A percentile compares a stretch with the other conserved stretches of the same genome.
These are phyloP conservation scores for Mesembrinibis cayennensis DNA, from an alignment of 2,113 vertebrate genomes.

Conservation along the genomic window DNA sequence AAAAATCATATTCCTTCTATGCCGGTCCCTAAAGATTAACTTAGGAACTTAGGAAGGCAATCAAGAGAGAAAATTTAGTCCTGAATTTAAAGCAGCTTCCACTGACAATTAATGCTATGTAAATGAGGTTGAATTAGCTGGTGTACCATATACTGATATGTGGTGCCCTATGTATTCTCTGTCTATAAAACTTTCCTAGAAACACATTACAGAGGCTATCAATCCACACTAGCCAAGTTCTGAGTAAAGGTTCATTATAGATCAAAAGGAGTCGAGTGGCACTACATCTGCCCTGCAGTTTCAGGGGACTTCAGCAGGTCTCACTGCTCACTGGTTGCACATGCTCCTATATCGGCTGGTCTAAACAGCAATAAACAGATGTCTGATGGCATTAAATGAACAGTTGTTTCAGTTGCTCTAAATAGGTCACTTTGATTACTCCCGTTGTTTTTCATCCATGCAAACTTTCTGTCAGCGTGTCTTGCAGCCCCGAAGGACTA, in stretches of 20 bases:
- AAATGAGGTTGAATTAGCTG: slow-evolving; percentile 69
- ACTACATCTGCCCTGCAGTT: neutral
- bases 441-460: neutral
- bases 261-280: neutral
- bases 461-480: neutral
- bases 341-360: neutral
- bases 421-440: neutral
- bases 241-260: neutral
- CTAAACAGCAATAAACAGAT: neutral
- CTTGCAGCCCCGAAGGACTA: neutral
- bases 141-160: neutral
- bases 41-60: neutral
- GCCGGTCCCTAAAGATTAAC: neutral
- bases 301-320: neutral
- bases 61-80: no score
- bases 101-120: slow-evolving; percentile 59
- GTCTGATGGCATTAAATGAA: neutral
- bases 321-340: neutral
- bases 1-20: neutral
- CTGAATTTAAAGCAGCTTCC: neutral
- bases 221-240: neutral
- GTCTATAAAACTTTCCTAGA: neutral
- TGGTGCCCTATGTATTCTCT: slow-evolving; percentile 34
- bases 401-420: neutral
- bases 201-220: neutral